Evolutionary conservation across 1,140 invertebrate species (phyloP).

Genomic region (Drosophila tsacasi): DNA sequence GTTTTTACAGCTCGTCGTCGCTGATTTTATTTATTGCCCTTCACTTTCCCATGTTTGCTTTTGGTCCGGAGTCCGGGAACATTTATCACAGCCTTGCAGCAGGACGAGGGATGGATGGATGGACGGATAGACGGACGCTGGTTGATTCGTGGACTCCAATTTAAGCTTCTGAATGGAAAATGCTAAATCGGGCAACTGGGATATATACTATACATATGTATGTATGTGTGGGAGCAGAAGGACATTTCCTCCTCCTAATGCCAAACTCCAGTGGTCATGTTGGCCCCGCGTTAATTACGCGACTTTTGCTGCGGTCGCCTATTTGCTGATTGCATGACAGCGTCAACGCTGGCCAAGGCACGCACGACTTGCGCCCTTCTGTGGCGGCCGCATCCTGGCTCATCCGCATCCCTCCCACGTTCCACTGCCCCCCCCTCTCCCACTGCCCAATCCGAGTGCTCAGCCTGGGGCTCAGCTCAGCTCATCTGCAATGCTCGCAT

Average conservation of each 20-base stretch:
- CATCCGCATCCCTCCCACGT: neutral
- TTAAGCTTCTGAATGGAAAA: conserved; percentile 48
- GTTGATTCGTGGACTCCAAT: conserved; percentile 51
- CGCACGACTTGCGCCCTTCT: conserved; percentile 62
- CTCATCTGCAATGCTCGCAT: conserved; percentile 41
- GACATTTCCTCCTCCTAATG: conserved; percentile 7
- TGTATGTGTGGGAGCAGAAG: neutral
- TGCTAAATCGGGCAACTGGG: conserved; percentile 6
- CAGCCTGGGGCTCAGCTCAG: conserved; percentile 32
- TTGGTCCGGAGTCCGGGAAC: conserved; percentile 7
- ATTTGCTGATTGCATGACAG: conserved; percentile 78
- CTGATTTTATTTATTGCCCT: conserved; percentile 51
- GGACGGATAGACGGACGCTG: conserved; percentile 2
- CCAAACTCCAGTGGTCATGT: conserved; percentile 29
- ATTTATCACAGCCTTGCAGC: conserved; percentile 50
- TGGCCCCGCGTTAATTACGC: conserved; percentile 74
- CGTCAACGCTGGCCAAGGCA: conserved; percentile 64
- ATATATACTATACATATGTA: neutral
- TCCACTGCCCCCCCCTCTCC: too few species aligned
- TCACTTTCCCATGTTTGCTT: conserved; percentile 45
- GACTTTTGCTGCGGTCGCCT: conserved; percentile 79
- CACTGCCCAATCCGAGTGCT: conserved; percentile 2
- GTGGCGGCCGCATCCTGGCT: conserved; percentile 9
- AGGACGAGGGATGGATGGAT: conserved; percentile 2
- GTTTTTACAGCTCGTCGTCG: conserved; percentile 41